phyloP scores from a whole-genome alignment of 2,113 vertebrate genomes.

The Oreochromis aureus region DNA sequence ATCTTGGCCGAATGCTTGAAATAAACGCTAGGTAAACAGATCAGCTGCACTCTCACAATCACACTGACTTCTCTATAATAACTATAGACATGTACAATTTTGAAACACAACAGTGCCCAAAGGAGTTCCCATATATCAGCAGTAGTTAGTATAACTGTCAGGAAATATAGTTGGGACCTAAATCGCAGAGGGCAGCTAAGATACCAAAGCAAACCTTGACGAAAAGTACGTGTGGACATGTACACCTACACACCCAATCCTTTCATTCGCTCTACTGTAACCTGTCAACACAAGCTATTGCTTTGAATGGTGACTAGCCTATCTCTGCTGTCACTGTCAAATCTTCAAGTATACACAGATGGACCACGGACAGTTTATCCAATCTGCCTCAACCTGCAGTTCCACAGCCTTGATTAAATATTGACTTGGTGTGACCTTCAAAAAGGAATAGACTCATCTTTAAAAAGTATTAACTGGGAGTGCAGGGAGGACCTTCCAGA shows the following conservation, averaged over 20 bases:
- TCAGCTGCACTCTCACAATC: background rate
- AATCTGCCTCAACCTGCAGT: background rate
- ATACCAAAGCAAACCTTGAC: background rate
- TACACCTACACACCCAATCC: background rate
- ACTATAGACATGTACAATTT: background rate
- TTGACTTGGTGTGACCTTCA: constrained; percentile 42
- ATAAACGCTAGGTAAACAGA: background rate
- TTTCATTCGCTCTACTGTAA: background rate
- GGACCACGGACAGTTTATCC: background rate
- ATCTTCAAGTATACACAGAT: background rate
- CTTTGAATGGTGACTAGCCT: background rate
- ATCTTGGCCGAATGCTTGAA: background rate
- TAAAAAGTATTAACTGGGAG: constrained; percentile 11
- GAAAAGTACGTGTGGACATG: background rate
- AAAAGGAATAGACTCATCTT: constrained; percentile 12
- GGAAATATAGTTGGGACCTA: background rate
- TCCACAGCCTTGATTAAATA: constrained; percentile 18
- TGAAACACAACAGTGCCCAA: background rate
- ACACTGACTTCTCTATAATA: background rate
- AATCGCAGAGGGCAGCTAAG: background rate
- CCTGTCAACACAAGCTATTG: constrained; percentile 7
- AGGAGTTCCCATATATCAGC: background rate
- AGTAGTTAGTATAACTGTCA: background rate
- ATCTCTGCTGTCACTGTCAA: constrained; percentile 20
- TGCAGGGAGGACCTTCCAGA: background rate